Evolutionary conservation across 2,797 vertebrate species (phyloP).

Genomic region (Cossypha dichroa): DNA sequence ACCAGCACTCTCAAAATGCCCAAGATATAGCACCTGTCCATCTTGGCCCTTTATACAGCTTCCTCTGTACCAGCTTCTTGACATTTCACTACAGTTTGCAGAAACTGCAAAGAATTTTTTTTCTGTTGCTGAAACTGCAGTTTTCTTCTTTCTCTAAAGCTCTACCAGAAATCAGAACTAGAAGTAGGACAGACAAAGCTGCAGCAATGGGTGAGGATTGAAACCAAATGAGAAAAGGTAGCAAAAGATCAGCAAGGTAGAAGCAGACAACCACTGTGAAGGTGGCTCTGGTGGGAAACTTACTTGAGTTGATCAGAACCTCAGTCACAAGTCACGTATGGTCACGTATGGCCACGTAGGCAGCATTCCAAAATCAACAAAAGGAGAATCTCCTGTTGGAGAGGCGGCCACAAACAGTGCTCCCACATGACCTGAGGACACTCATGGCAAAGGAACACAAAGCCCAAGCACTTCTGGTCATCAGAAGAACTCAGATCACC

Average conservation of each 20-base stretch:
- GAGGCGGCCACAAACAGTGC: neutral
- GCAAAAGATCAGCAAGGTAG: neutral
- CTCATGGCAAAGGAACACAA: neutral
- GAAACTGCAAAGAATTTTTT: neutral
- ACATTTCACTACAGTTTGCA: neutral
- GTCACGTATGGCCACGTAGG: accelerated
- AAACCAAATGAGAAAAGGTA: neutral
- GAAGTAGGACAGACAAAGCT: neutral
- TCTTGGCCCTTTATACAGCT: neutral
- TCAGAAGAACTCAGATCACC: neutral
- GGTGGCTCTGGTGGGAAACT: neutral
- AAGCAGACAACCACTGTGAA: neutral
- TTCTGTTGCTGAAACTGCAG: neutral
- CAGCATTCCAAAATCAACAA: neutral
- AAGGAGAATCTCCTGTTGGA: neutral
- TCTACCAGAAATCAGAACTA: neutral
- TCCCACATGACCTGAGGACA: neutral
- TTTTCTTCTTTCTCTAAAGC: neutral
- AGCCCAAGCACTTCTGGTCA: neutral
- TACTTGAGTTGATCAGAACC: neutral
- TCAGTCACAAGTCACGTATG: accelerated
- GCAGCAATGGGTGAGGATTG: neutral
- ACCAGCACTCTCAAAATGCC: neutral
- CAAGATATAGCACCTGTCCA: neutral
- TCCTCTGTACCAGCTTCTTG: neutral